phyloP scores from a whole-genome alignment of 2,113 vertebrate genomes.

The Osmerus mordax region DNA sequence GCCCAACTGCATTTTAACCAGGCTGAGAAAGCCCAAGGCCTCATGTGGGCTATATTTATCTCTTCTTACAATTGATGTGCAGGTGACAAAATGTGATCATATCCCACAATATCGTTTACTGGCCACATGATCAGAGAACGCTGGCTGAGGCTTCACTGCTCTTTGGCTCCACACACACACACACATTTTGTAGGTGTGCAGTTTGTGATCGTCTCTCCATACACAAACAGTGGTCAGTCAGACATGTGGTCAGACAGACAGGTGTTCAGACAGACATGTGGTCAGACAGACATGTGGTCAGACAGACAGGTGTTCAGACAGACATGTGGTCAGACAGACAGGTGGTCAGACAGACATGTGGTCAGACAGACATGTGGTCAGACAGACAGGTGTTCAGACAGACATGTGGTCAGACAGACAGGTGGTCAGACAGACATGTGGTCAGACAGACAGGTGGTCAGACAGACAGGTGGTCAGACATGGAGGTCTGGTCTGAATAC shows the following conservation, averaged over 20 bases:
- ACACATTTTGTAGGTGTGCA: neutral
- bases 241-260: no score
- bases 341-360: no score
- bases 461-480: neutral
- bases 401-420: neutral
- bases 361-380: no score
- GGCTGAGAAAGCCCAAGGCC: neutral
- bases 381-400: neutral
- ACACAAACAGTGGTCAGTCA: no score
- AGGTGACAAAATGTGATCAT: neutral
- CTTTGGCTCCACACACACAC: neutral
- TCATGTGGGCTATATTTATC: neutral
- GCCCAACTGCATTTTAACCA: slow-evolving; percentile 19
- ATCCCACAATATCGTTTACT: neutral
- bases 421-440: neutral
- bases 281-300: neutral
- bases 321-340: neutral
- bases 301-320: neutral
- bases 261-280: no score
- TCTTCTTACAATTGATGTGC: neutral
- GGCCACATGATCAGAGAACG: neutral
- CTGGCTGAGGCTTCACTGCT: neutral
- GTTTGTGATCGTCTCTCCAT: neutral
- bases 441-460: no score
- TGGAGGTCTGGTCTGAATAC: neutral